These are phyloP conservation scores for Spermophilus dauricus DNA, from an alignment of 2,113 vertebrate genomes.

Conservation along the genomic window DNA sequence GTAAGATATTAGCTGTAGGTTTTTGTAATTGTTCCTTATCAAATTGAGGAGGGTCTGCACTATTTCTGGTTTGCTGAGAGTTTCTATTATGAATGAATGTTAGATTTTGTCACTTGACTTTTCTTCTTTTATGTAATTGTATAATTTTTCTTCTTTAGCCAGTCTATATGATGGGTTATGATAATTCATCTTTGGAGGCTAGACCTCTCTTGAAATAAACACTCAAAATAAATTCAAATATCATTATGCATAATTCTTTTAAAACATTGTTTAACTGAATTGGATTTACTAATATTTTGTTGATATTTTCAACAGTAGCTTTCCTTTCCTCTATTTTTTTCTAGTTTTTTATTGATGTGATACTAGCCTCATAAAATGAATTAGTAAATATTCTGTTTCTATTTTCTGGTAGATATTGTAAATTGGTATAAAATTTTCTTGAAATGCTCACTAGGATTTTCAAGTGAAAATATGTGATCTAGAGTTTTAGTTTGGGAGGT, in stretches of 20 bases:
- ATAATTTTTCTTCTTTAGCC: not conserved
- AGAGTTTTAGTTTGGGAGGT: not conserved
- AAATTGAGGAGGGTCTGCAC: not conserved
- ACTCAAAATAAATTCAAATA: not conserved
- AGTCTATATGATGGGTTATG: too few species aligned
- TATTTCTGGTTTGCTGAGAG: not conserved
- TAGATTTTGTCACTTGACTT: not conserved
- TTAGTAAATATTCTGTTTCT: not conserved
- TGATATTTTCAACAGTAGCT: not conserved
- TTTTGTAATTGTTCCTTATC: not conserved
- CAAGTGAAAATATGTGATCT: not conserved
- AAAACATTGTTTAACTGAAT: not conserved
- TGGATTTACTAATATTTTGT: not conserved
- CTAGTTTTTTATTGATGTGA: not conserved
- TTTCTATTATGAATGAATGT: not conserved
- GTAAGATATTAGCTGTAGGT: not conserved
- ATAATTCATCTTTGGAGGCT: not conserved
- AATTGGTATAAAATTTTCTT: not conserved
- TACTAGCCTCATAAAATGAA: not conserved
- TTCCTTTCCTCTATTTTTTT: not conserved
- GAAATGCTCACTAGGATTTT: not conserved
- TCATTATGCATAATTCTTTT: not conserved
- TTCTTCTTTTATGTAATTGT: not conserved
- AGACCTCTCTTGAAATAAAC: not conserved
- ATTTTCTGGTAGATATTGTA: too few species aligned